phyloP scores from a whole-genome alignment of 2,888 invertebrate genomes.

The Alentia gelatinosa region DNA sequence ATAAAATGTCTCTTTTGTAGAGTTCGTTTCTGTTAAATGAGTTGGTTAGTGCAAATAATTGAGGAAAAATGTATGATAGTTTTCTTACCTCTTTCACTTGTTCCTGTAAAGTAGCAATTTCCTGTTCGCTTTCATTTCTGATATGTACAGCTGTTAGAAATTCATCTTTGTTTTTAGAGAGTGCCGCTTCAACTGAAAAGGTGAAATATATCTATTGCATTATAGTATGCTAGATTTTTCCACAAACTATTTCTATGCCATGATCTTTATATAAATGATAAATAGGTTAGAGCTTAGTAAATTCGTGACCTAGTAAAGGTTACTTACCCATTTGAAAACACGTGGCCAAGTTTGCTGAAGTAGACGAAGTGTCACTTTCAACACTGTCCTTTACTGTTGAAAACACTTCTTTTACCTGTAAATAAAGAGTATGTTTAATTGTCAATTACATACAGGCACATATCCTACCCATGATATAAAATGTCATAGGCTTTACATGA shows the following conservation, averaged over 20 bases:
- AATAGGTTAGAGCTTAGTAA: no score
- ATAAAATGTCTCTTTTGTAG: no score
- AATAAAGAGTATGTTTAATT: no score
- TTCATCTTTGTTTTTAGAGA: background rate
- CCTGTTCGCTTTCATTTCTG: background rate
- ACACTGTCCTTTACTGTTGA: background rate
- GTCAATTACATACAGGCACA: background rate
- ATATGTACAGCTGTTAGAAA: background rate
- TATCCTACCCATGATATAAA: background rate
- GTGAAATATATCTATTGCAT: background rate
- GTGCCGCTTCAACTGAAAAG: background rate
- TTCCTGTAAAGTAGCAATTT: background rate
- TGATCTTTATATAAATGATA: no score
- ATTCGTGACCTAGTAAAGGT: no score
- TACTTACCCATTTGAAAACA: background rate
- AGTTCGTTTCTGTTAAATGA: no score
- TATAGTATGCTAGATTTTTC: no score
- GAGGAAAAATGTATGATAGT: no score
- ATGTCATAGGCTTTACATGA: no score
- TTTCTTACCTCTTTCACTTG: slow-evolving; percentile 6
- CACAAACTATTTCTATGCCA: no score
- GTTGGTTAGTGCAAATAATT: no score
- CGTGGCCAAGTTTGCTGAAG: background rate
- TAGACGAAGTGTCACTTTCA: background rate
- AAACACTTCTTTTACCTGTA: slow-evolving; percentile 21